Evolutionary conservation across 2,113 vertebrate genomes (phyloP).

Genomic region (Nycticebus coucang): DNA sequence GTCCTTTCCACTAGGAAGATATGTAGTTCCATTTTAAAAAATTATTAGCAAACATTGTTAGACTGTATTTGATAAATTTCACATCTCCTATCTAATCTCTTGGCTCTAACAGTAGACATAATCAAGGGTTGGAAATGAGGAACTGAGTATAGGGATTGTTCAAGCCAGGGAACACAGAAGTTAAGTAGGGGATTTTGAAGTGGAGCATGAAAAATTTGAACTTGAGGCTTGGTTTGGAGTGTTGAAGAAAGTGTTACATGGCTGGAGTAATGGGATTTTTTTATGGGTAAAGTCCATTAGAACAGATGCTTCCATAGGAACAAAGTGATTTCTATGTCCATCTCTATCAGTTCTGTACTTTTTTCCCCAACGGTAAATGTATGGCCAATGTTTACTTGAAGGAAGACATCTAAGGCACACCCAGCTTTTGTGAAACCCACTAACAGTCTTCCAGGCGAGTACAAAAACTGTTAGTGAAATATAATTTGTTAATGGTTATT

Average conservation of each 20-base stretch:
- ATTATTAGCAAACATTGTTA: neutral
- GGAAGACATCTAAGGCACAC: neutral
- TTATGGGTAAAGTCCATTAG: neutral
- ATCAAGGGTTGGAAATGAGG: constrained; percentile 22
- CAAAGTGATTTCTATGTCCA: constrained; percentile 12
- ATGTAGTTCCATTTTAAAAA: neutral
- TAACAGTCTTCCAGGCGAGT: neutral
- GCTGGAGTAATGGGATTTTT: neutral
- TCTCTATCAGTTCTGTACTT: neutral
- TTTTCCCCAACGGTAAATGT: neutral
- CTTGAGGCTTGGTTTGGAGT: neutral
- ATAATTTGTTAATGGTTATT: neutral
- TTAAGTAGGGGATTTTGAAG: neutral
- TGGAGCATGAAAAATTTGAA: neutral
- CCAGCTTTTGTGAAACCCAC: neutral
- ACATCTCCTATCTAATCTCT: neutral
- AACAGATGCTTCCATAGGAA: neutral
- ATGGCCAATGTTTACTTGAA: neutral
- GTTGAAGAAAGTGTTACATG: neutral
- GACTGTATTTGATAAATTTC: neutral
- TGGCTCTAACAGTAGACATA: neutral
- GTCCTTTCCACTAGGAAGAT: constrained; percentile 33
- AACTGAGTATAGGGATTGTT: neutral
- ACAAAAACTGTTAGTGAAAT: neutral
- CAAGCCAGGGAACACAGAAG: neutral